These are phyloP conservation scores for Alexandromys fortis DNA, from an alignment of 2,113 vertebrate species.

Conservation along the genomic window DNA sequence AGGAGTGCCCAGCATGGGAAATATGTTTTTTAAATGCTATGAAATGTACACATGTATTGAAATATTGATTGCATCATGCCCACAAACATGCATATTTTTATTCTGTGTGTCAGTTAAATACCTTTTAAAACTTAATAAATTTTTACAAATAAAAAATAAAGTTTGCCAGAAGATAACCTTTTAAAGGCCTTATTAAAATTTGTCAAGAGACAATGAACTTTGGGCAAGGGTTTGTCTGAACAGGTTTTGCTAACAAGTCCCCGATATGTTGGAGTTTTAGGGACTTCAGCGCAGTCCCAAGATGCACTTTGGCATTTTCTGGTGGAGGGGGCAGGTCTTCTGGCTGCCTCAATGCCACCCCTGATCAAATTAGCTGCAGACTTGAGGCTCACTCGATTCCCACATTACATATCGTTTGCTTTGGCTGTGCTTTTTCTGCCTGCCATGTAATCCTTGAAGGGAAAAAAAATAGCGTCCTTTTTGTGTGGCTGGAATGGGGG, in stretches of 20 bases:
- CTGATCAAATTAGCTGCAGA: constrained; percentile 11
- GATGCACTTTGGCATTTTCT: not conserved
- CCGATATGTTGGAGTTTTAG: not conserved
- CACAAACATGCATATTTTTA: not conserved
- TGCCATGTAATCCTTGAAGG: constrained; percentile 58
- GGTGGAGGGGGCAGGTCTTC: not conserved
- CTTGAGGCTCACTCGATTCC: not conserved
- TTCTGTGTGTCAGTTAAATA: not conserved
- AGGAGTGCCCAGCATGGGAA: not conserved
- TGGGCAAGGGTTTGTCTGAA: not conserved
- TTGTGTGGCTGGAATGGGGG: constrained; percentile 44
- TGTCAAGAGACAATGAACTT: not conserved
- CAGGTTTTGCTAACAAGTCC: not conserved
- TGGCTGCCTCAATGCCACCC: constrained; percentile 48
- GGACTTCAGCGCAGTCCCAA: not conserved
- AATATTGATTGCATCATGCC: not conserved
- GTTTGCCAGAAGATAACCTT: not conserved
- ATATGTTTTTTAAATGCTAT: not conserved
- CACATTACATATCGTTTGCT: not conserved
- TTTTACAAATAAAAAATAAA: not conserved
- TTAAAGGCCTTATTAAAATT: not conserved
- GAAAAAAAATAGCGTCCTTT: constrained; percentile 65
- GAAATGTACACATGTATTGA: too few species aligned
- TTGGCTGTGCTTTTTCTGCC: constrained; percentile 78
- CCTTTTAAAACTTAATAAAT: not conserved